Conservation (phyloP, 1,140 invertebrate genomes). For the Schlechtendalia chinensis region DNA sequence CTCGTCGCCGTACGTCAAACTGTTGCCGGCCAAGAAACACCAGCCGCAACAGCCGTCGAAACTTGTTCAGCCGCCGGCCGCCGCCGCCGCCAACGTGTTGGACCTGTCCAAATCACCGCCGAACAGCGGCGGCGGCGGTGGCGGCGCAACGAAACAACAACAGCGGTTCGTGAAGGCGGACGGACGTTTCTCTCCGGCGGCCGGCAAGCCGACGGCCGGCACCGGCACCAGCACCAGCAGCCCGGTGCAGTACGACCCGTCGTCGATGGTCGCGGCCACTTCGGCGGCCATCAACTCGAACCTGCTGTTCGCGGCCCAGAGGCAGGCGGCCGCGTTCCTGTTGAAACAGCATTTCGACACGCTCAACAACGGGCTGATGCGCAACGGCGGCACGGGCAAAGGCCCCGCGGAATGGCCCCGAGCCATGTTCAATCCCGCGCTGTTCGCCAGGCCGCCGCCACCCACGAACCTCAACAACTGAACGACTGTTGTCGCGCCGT, state of each 20-base stretch:
- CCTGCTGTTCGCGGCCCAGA: constrained; percentile 28
- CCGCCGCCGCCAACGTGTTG: background rate
- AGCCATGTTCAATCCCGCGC: constrained; percentile 26
- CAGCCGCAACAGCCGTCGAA: background rate
- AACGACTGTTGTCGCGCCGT: constrained; percentile 2
- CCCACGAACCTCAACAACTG: constrained; percentile 38
- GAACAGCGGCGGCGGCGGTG: background rate
- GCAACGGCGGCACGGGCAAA: background rate
- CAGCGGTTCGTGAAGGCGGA: background rate
- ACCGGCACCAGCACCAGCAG: background rate
- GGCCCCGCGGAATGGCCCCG: constrained; percentile 24
- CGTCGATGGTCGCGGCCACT: background rate
- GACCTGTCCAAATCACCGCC: constrained; percentile 37
- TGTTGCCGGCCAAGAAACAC: constrained; percentile 17
- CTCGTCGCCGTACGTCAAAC: constrained; percentile 38
- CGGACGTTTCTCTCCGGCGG: too few species aligned
- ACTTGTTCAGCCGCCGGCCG: too few species aligned
- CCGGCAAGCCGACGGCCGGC: background rate
- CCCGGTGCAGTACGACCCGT: background rate
- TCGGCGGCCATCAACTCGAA: constrained; percentile 23
- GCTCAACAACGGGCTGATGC: constrained; percentile 13
- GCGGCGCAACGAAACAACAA: background rate
- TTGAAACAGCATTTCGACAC: constrained; percentile 42
- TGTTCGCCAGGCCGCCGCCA: constrained; percentile 37
- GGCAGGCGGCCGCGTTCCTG: constrained; percentile 27